These are phyloP conservation scores for Hydra vulgaris DNA, from an alignment of 30 jellyfish, hydroid and myxozoan genomes.

Conservation along the genomic window DNA sequence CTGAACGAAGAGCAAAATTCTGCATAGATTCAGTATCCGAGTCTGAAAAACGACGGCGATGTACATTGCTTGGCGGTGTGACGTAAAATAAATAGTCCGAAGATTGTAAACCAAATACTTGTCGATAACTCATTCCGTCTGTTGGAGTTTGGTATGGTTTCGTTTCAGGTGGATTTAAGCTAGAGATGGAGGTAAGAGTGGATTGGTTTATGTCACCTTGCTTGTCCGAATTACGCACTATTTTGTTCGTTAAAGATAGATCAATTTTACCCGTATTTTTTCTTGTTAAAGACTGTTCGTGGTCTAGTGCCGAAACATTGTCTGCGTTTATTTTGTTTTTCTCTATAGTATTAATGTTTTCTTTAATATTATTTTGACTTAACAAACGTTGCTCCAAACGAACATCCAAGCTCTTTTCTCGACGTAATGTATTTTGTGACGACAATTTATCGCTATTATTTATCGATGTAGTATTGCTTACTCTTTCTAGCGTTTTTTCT, in stretches of 20 bases:
- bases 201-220: neutral
- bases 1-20: constrained; percentile 38
- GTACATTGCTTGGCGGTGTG: constrained; percentile 84
- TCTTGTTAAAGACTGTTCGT: constrained; percentile 30
- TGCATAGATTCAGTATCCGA: constrained; percentile 96
- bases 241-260: neutral
- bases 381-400: constrained; percentile 28
- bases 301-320: constrained; percentile 17
- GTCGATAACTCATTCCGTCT: constrained; percentile 85
- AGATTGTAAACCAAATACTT: constrained; percentile 87
- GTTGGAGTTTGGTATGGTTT: constrained; percentile 13
- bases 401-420: constrained; percentile 40
- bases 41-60: constrained; percentile 93
- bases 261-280: constrained; percentile 9
- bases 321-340: constrained; percentile 11
- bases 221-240: neutral
- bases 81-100: constrained; percentile 80
- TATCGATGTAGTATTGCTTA: neutral
- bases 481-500: neutral
- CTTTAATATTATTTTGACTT: constrained; percentile 1
- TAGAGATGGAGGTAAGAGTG: neutral
- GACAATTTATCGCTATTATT: neutral
- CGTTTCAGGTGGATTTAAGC: constrained; percentile 31
- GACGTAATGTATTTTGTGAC: neutral
- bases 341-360: constrained; percentile 26